Evolutionary conservation across 2,797 vertebrate genomes (phyloP), one percentile per base, ranked within the genome.

Genomic region (Petrocephalus schoutedeni): DNA sequence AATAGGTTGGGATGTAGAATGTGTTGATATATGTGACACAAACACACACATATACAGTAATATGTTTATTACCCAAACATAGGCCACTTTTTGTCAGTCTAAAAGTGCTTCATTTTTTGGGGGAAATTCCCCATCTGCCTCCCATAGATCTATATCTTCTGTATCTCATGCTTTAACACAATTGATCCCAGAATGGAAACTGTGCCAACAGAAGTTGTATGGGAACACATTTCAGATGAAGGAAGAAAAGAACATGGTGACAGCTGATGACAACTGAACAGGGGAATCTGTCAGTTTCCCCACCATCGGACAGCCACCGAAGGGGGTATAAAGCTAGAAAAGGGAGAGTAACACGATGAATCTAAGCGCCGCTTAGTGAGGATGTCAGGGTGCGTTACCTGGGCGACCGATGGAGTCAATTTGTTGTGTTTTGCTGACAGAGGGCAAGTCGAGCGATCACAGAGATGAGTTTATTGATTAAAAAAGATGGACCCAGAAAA

Each of bases 391-490:
- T 54, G 80, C 21, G n/a, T 53, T 53, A 83, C 80, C 45, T 82
- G 64, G 28, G 2, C 67, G 80, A 58, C 21, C 54, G 28, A 32
- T 82, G 56, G 21, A 45, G 49, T 82, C 53, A 21, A 9, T 32
- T 59, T 41, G 9, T 23, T 14, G 32, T 64, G 23, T 4, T 32
- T 28, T 54, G 61, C 32, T 53, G 41, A 8, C 28, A 53, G 45
- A 85, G 80, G 21, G 19, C 57, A 49, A 36, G 58, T 32, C 45
- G 45, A 77, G 36, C 1, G 41, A 77, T 77, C 71, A 74, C 71
- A 49, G 74, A 41, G 74, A 80, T 84, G 51, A 84, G 53, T 84
- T 84, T 54, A 84, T 84, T 28, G 82, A 56, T 56, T 14, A 83
- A n/a, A 56, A 84, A 84, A 56, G 51, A n/a, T 1, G 41, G 14